These are phyloP conservation scores for Tenebrio molitor DNA, from an alignment of 1,140 invertebrate genomes.

Conservation along the genomic window DNA sequence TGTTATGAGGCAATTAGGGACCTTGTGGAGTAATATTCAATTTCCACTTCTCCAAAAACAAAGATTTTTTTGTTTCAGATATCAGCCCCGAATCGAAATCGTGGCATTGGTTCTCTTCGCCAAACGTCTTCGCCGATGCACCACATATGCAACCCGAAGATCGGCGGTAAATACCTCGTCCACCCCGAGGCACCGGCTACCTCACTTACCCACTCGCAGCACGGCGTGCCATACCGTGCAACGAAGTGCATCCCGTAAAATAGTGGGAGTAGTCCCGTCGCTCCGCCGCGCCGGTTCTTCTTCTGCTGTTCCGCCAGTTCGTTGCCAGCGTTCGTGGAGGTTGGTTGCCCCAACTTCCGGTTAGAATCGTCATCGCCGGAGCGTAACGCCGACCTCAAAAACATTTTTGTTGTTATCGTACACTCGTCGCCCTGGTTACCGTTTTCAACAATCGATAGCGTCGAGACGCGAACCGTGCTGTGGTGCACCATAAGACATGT, in stretches of 20 bases:
- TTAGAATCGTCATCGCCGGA: neutral
- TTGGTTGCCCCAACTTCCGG: slow-evolving; percentile 4
- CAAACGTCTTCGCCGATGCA: too few species aligned
- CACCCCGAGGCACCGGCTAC: slow-evolving; percentile 26
- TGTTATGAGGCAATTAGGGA: too few species aligned
- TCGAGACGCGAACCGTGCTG: neutral
- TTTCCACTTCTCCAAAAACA: too few species aligned
- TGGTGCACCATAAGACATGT: slow-evolving; percentile 3
- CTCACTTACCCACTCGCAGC: slow-evolving; percentile 5
- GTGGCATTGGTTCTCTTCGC: too few species aligned
- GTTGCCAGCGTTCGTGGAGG: neutral
- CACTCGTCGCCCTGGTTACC: neutral
- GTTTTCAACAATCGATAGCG: slow-evolving; percentile 21
- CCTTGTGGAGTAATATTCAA: too few species aligned
- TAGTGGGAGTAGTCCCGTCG: slow-evolving; percentile 22
- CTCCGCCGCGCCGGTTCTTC: slow-evolving; percentile 2
- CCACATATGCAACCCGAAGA: slow-evolving; percentile 13
- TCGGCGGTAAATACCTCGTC: slow-evolving; percentile 23
- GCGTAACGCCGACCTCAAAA: slow-evolving; percentile 19
- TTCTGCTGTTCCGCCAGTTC: slow-evolving; percentile 4
- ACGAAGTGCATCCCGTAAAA: slow-evolving; percentile 12
- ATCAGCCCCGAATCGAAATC: too few species aligned
- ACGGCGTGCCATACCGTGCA: slow-evolving; percentile 18
- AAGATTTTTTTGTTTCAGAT: too few species aligned
- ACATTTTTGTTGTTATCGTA: slow-evolving; percentile 39